phyloP scores from a whole-genome alignment of 2,113 vertebrate species.

The Columbina picui region DNA sequence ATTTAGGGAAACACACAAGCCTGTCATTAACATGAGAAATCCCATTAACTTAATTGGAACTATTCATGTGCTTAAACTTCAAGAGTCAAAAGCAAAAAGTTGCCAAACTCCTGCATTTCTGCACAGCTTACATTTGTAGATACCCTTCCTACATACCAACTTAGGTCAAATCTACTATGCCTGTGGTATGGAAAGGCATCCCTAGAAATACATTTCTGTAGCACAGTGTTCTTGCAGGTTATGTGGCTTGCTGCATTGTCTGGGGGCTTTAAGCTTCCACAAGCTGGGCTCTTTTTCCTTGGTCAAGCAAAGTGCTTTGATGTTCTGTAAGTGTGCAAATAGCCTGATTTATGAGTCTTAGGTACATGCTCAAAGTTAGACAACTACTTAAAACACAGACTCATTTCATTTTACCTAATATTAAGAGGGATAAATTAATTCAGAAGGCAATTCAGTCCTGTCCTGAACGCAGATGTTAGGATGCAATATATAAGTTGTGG shows the following conservation, averaged over 20 bases:
- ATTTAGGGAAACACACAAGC: background rate
- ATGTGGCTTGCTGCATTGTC: background rate
- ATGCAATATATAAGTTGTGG: background rate
- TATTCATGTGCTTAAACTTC: slow-evolving; percentile 1
- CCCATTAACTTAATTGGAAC: slow-evolving; percentile 21
- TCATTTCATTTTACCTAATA: background rate
- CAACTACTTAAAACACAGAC: background rate
- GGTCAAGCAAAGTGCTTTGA: background rate
- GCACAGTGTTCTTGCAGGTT: background rate
- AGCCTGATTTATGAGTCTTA: background rate
- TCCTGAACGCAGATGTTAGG: background rate
- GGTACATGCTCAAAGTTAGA: background rate
- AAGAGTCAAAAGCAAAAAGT: background rate
- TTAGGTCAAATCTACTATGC: background rate
- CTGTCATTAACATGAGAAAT: slow-evolving; percentile 35
- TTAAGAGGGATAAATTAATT: background rate
- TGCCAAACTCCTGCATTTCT: background rate
- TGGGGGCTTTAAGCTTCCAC: background rate
- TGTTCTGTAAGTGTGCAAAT: background rate
- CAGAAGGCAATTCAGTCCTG: background rate
- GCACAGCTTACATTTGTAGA: background rate
- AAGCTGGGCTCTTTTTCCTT: background rate
- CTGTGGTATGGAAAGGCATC: background rate
- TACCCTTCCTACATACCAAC: background rate
- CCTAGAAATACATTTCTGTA: background rate